These are phyloP conservation scores for Willowsia nigromaculata DNA, from an alignment of 2,888 invertebrate genomes.

Conservation along the genomic window DNA sequence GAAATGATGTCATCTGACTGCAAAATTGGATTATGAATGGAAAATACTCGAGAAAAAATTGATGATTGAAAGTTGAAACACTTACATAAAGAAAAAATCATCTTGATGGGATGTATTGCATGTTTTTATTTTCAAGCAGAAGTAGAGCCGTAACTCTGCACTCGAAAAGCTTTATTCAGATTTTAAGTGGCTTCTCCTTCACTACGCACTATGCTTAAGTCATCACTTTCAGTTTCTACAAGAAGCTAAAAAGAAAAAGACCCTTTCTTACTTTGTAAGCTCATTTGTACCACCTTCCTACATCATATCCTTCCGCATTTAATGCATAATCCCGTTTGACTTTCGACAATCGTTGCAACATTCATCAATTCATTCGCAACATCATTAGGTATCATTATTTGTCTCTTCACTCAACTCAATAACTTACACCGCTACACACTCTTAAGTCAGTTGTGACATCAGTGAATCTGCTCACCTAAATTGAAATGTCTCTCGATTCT, in stretches of 20 bases:
- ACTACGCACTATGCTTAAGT: not conserved
- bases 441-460: not conserved
- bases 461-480: not conserved
- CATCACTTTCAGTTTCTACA: not conserved
- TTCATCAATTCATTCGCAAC: not conserved
- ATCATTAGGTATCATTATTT: not conserved
- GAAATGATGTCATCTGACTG: too few relatives aligned
- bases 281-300: too few relatives aligned
- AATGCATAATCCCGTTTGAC: not conserved
- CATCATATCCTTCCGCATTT: not conserved
- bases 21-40: too few relatives aligned
- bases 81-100: too few relatives aligned
- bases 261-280: too few relatives aligned
- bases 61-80: too few relatives aligned
- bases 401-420: conserved; percentile 5
- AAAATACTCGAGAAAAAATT: too few relatives aligned
- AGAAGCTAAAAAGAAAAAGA: not conserved
- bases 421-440: not conserved
- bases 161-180: not conserved
- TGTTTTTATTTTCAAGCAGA: too few relatives aligned
- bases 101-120: too few relatives aligned
- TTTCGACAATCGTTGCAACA: conserved; percentile 6
- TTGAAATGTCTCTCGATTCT: not conserved
- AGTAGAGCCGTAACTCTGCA: too few relatives aligned
- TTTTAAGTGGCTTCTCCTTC: not conserved